Evolutionary conservation across 2,797 vertebrate genomes (phyloP).

Genomic region (Danio albolineatus): DNA sequence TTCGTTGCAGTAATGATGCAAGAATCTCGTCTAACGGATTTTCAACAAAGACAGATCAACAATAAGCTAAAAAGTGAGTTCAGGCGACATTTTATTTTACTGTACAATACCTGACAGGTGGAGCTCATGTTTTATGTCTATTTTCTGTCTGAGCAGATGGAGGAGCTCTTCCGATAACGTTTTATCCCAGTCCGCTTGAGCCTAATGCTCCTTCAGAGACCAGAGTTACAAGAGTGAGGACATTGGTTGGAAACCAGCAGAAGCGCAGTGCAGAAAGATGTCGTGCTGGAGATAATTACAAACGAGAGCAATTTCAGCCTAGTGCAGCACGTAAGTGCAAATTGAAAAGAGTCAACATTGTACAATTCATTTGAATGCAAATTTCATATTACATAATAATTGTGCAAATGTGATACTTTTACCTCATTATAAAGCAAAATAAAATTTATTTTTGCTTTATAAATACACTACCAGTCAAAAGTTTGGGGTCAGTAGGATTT

Average conservation of each 20-base stretch:
- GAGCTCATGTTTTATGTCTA: neutral
- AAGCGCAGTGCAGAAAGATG: constrained; percentile 84
- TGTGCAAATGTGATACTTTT: too few species aligned
- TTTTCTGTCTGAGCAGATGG: constrained; percentile 74
- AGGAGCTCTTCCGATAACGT: constrained; percentile 73
- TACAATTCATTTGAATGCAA: too few species aligned
- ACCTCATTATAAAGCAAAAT: too few species aligned
- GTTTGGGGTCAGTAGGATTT: too few species aligned
- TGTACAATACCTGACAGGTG: neutral
- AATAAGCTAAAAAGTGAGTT: constrained; percentile 82
- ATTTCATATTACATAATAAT: too few species aligned
- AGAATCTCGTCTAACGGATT: constrained; percentile 80
- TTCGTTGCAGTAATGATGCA: constrained; percentile 87
- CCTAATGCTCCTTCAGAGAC: constrained; percentile 47
- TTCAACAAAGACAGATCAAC: constrained; percentile 82
- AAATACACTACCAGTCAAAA: too few species aligned
- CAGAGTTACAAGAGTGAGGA: constrained; percentile 23
- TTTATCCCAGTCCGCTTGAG: constrained; percentile 64
- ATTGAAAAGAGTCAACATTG: too few species aligned
- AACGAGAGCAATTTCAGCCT: constrained; percentile 84
- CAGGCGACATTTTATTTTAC: neutral
- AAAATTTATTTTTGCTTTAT: too few species aligned
- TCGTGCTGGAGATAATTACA: constrained; percentile 84
- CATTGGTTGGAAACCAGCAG: constrained; percentile 67
- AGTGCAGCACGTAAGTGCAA: constrained; percentile 80